Conservation (phyloP, 2,113 vertebrate genomes). For the Perca flavescens region DNA sequence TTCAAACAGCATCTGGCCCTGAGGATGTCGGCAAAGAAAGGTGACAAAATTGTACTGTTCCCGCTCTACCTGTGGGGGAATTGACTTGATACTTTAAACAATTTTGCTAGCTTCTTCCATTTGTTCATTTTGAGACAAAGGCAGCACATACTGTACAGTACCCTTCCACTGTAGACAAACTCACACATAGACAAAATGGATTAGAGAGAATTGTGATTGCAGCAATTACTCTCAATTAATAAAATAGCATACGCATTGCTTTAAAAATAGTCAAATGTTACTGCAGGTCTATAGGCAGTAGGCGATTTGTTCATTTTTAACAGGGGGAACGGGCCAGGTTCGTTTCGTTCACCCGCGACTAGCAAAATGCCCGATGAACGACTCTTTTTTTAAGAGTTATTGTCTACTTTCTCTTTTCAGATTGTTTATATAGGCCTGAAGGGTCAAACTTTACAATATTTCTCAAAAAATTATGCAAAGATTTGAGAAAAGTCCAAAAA, state of each 20-base stretch:
- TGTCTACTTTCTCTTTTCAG: neutral
- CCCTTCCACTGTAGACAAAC: neutral
- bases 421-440: neutral
- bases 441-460: neutral
- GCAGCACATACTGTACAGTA: constrained; percentile 5
- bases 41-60: constrained; percentile 38
- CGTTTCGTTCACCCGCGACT: too few species aligned
- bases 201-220: neutral
- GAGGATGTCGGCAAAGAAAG: constrained; percentile 40
- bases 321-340: too few species aligned
- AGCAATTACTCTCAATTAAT: neutral
- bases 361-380: too few species aligned
- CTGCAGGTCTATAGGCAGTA: neutral
- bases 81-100: constrained; percentile 22
- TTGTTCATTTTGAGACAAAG: constrained; percentile 23
- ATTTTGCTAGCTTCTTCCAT: constrained; percentile 23
- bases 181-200: neutral
- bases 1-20: constrained; percentile 43
- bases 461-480: neutral
- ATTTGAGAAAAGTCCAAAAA: neutral
- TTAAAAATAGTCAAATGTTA: neutral
- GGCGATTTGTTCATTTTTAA: too few species aligned
- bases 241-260: neutral
- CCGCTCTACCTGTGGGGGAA: constrained; percentile 27
- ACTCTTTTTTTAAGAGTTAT: too few species aligned